Evolutionary conservation across 2,113 vertebrate species (phyloP).

Genomic region (Labeo rohita): DNA sequence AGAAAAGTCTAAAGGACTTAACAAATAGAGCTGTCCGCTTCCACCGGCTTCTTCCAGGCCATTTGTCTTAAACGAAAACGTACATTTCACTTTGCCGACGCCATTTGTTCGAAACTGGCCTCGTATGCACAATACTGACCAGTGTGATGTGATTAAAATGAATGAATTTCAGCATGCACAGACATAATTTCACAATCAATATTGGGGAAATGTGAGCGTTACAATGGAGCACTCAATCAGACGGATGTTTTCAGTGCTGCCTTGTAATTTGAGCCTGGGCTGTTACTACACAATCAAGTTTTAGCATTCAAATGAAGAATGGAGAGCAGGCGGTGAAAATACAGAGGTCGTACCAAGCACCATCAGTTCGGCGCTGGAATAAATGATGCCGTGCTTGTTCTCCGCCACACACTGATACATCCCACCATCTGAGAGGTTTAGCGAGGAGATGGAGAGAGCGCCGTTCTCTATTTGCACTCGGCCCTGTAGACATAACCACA

Average conservation of each 20-base stretch:
- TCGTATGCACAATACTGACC: background rate
- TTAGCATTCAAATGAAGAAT: constrained; percentile 9
- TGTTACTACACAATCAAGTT: constrained; percentile 10
- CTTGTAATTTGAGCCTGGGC: constrained; percentile 23
- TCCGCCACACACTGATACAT: constrained; percentile 97
- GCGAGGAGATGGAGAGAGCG: constrained; percentile 84
- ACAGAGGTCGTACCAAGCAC: constrained; percentile 86
- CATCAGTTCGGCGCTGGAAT: constrained; percentile 88
- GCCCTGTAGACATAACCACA: constrained; percentile 76
- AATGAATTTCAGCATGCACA: constrained; percentile 28
- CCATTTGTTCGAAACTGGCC: constrained; percentile 31
- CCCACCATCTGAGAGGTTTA: constrained; percentile 91
- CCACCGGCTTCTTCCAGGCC: constrained; percentile 16
- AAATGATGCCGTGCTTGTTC: constrained; percentile 94
- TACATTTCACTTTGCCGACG: constrained; percentile 22
- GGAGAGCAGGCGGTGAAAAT: background rate
- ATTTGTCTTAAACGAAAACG: constrained; percentile 42
- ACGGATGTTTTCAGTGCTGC: constrained; percentile 63
- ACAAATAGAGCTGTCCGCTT: constrained; percentile 29
- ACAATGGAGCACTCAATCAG: constrained; percentile 69
- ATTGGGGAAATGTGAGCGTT: constrained; percentile 63
- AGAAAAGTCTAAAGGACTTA: constrained; percentile 45
- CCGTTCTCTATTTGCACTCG: constrained; percentile 92
- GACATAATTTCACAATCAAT: constrained; percentile 67
- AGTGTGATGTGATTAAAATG: constrained; percentile 31